phyloP scores from a whole-genome alignment of 1,140 invertebrate species.

The Tribolium madens region DNA sequence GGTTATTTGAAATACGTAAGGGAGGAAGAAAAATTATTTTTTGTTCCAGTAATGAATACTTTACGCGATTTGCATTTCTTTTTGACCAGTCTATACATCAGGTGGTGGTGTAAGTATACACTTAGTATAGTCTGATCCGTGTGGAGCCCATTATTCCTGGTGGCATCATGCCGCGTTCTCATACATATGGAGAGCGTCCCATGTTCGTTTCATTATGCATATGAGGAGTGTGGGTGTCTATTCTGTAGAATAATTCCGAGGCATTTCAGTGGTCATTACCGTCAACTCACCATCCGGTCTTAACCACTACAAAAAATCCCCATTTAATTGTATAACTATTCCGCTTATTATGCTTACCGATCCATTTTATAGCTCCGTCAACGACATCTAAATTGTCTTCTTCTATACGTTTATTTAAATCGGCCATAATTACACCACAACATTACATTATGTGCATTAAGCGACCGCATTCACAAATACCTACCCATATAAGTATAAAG shows the following conservation, averaged over 20 bases:
- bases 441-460: conserved; percentile 12
- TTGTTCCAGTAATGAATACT: too few relatives aligned
- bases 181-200: conserved; percentile 50
- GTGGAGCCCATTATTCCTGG: conserved; percentile 47
- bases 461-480: conserved; percentile 5
- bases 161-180: conserved; percentile 49
- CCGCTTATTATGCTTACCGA: conserved; percentile 14
- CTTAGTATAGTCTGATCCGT: background rate
- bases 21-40: too few relatives aligned
- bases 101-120: background rate
- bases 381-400: conserved; percentile 11
- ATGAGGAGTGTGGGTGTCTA: conserved; percentile 51
- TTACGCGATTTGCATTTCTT: background rate
- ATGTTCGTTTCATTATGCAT: conserved; percentile 53
- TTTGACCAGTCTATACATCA: background rate
- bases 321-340: background rate
- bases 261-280: conserved; percentile 43
- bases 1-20: too few relatives aligned
- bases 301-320: conserved; percentile 1
- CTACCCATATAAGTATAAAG: background rate
- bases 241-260: conserved; percentile 36
- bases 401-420: conserved; percentile 20
- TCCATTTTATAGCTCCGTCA: conserved; percentile 3
- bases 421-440: conserved; percentile 17
- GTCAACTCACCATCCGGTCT: conserved; percentile 31